phyloP scores from a whole-genome alignment of 2,113 vertebrate species.

The Tachycineta bicolor region DNA sequence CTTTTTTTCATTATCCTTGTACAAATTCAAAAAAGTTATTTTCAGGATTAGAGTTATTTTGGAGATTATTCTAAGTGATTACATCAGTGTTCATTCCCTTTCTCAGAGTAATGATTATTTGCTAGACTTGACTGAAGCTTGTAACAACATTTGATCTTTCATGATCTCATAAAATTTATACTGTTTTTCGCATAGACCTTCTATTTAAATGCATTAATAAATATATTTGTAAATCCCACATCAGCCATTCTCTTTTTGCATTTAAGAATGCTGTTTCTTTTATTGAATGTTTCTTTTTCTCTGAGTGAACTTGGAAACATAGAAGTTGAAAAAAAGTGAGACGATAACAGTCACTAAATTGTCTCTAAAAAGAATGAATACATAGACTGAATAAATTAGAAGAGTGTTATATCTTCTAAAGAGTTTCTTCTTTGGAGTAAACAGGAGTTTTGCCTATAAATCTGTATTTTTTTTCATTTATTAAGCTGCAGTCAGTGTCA shows the following conservation, averaged over 20 bases:
- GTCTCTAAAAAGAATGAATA: neutral
- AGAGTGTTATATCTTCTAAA: neutral
- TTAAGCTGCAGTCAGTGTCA: neutral
- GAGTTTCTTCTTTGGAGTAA: neutral
- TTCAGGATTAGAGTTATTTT: constrained; percentile 46
- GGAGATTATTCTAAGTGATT: constrained; percentile 58
- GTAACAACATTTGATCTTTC: neutral
- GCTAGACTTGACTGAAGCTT: neutral
- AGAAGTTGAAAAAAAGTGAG: neutral
- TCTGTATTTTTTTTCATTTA: neutral
- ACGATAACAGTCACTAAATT: neutral
- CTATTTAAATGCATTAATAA: constrained; percentile 28
- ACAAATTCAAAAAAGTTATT: constrained; percentile 51
- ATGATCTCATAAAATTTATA: constrained; percentile 17
- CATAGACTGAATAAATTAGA: neutral
- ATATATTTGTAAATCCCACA: neutral
- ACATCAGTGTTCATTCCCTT: neutral
- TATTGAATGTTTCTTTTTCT: neutral
- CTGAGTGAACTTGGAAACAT: neutral
- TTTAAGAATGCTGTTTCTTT: neutral
- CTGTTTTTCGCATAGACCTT: constrained; percentile 15
- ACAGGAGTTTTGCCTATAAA: neutral
- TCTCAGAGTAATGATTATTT: constrained; percentile 30
- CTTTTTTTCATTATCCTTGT: constrained; percentile 9
- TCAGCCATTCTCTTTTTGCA: neutral